These are phyloP conservation scores for Micoletzkya japonica DNA, from an alignment of 2,888 invertebrate species.

Conservation along the genomic window DNA sequence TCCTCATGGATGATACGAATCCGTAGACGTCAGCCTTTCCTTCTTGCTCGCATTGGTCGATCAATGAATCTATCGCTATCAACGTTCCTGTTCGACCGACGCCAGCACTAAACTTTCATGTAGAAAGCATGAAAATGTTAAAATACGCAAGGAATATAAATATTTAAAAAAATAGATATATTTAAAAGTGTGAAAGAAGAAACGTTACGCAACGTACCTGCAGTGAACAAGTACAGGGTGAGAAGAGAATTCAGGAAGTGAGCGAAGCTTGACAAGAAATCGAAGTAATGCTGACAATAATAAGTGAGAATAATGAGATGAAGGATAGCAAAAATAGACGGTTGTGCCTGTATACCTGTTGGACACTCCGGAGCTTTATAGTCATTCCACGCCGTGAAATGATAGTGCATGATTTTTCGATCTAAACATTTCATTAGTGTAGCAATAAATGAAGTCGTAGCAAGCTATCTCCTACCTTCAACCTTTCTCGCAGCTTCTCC, in stretches of 20 bases:
- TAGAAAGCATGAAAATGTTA: neutral
- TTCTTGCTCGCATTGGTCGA: conserved; percentile 76
- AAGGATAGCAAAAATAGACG: too few relatives aligned
- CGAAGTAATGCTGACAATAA: conserved; percentile 25
- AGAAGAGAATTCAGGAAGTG: conserved; percentile 67
- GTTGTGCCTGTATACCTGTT: too few relatives aligned
- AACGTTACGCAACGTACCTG: conserved; percentile 68
- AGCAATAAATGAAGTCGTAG: neutral
- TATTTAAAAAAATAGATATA: neutral
- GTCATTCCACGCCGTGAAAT: conserved; percentile 93
- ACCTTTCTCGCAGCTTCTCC: neutral
- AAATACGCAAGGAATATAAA: neutral
- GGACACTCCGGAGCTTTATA: conserved; percentile 93
- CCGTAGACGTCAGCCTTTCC: conserved; percentile 80
- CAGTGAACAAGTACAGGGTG: conserved; percentile 76
- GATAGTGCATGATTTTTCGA: conserved; percentile 80
- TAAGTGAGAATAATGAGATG: neutral
- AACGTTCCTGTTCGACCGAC: conserved; percentile 92
- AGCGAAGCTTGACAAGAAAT: conserved; percentile 51
- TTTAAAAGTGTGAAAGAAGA: neutral
- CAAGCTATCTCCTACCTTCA: conserved; percentile 6
- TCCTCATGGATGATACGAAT: conserved; percentile 84
- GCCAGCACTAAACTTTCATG: conserved; percentile 75
- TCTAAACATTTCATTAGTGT: too few relatives aligned
- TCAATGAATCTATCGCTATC: conserved; percentile 85